Evolutionary conservation across 2,888 invertebrate genomes (phyloP).

Genomic region (Hemithea aestivaria): DNA sequence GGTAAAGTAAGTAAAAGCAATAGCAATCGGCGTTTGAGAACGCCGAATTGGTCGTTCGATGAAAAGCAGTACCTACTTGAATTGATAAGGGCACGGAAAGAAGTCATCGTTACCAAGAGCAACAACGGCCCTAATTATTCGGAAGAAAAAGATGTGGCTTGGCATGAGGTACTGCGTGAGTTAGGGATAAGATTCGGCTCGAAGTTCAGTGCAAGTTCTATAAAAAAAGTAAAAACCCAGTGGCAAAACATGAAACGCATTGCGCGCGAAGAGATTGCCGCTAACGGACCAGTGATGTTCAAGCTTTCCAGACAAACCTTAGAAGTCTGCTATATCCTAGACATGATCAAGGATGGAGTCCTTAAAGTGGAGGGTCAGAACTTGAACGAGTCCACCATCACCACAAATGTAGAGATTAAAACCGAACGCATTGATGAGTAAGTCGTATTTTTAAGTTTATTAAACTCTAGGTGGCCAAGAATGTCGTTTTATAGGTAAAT

Average conservation of each 20-base stretch:
- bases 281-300: constrained; percentile 46
- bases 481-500: constrained; percentile 4
- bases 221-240: constrained; percentile 71
- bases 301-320: constrained; percentile 57
- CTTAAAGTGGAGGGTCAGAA: constrained; percentile 44
- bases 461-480: constrained; percentile 16
- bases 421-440: constrained; percentile 70
- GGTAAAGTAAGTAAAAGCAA: constrained; percentile 54
- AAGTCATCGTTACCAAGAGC: constrained; percentile 60
- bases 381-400: constrained; percentile 47
- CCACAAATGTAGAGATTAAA: constrained; percentile 62
- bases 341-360: constrained; percentile 56
- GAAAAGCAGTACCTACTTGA: constrained; percentile 70
- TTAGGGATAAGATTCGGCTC: constrained; percentile 56
- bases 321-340: constrained; percentile 63
- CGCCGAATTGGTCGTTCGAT: constrained; percentile 69
- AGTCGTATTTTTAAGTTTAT: constrained; percentile 27
- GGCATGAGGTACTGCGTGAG: constrained; percentile 64
- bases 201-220: constrained; percentile 62
- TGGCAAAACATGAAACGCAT: constrained; percentile 76
- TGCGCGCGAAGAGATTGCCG: constrained; percentile 63
- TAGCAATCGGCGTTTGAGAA: constrained; percentile 51
- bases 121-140: constrained; percentile 67
- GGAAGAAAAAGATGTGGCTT: constrained; percentile 68
- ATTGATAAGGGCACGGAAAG: constrained; percentile 65